Percentiles rank a stretch among this genome's conserved stretches.
Evolutionary conservation across 1,140 invertebrate species (phyloP).

Genomic region (Bathynomus jamesi): DNA sequence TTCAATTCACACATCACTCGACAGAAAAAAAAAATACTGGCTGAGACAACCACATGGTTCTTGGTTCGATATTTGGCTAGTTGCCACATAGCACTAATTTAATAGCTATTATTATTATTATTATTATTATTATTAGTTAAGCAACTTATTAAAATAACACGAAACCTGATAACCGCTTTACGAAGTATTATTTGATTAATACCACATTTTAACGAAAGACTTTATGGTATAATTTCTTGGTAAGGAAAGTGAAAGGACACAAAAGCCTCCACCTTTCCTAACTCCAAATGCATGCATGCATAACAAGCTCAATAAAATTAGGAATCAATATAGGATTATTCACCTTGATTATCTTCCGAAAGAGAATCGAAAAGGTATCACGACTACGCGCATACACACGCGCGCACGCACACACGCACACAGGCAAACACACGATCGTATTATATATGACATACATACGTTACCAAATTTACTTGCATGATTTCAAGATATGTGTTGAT

Average conservation of each 20-base stretch:
- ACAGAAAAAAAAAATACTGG: constrained; percentile 30
- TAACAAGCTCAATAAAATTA: no score
- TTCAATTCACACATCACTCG: constrained; percentile 23
- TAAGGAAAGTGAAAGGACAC: no score
- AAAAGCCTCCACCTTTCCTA: no score
- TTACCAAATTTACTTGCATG: neutral
- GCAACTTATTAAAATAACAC: neutral
- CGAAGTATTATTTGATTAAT: neutral
- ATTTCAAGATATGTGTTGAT: neutral
- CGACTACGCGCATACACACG: no score
- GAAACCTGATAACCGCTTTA: neutral
- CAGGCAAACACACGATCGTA: no score
- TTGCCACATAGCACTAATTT: neutral
- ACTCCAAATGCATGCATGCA: no score
- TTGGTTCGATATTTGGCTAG: neutral
- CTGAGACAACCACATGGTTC: constrained; percentile 20
- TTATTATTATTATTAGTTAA: neutral
- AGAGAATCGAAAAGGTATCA: no score
- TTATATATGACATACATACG: no score
- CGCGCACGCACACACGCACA: no score
- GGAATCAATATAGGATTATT: no score
- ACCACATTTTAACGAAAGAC: neutral
- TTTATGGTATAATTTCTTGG: neutral
- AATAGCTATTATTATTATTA: neutral
- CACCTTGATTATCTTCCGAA: no score